A percentile compares a stretch with the other conserved stretches of the same genome.
Conservation (phyloP, 30 jellyfish, hydroid and myxozoan genomes). For the Cassiopea andromeda region DNA sequence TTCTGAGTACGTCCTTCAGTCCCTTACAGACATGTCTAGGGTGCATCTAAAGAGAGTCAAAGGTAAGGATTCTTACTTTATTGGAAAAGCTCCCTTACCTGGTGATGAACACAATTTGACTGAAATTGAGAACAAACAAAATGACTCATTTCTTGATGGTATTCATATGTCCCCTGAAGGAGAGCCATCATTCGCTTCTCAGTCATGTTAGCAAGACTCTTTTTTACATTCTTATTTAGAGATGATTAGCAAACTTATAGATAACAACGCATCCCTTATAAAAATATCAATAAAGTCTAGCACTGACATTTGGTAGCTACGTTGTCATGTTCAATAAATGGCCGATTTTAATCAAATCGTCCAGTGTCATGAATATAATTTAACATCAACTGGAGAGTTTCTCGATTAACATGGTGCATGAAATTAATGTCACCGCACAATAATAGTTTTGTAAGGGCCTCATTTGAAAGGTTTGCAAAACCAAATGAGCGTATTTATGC, state of each 20-base stretch:
- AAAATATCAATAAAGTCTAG: too few species aligned
- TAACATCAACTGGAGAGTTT: too few species aligned
- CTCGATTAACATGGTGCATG: too few species aligned
- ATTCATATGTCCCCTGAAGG: background rate
- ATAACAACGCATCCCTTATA: background rate
- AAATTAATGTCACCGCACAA: too few species aligned
- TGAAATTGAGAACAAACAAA: conserved; percentile 12
- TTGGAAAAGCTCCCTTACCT: conserved; percentile 23
- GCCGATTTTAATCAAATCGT: too few species aligned
- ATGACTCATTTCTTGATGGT: conserved; percentile 20
- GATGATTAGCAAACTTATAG: background rate
- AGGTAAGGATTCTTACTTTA: conserved; percentile 32
- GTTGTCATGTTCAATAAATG: too few species aligned
- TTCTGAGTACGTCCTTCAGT: background rate
- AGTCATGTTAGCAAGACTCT: background rate
- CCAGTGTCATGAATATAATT: too few species aligned
- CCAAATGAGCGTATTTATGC: too few species aligned
- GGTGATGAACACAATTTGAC: background rate
- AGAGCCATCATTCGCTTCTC: background rate
- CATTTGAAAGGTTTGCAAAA: too few species aligned
- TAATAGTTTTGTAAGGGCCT: too few species aligned
- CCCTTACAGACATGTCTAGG: background rate
- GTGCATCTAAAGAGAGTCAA: conserved; percentile 13
- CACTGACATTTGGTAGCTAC: too few species aligned
- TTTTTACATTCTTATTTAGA: background rate